Evolutionary conservation across 2,113 vertebrate species (phyloP).

Genomic region (Malurus alboscapulatus): DNA sequence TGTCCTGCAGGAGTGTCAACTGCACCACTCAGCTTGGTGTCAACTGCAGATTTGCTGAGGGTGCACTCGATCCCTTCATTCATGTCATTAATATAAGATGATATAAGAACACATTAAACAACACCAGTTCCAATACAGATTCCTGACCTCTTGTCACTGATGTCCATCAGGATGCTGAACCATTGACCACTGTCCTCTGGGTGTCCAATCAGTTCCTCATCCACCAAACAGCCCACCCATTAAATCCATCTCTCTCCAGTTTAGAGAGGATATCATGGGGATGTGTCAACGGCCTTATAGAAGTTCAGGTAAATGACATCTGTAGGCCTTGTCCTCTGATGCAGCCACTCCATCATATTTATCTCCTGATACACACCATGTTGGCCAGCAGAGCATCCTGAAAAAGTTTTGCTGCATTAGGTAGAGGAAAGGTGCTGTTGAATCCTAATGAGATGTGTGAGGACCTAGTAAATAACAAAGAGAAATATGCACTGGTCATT

Average conservation of each 20-base stretch:
- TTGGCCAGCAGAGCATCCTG: not conserved
- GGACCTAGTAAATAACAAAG: not conserved
- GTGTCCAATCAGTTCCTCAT: not conserved
- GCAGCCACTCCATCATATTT: not conserved
- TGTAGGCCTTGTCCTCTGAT: not conserved
- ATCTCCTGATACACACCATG: not conserved
- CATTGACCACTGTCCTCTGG: not conserved
- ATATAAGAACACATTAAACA: not conserved
- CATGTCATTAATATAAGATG: not conserved
- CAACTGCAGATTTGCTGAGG: not conserved
- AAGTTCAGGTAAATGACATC: not conserved
- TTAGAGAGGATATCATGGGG: not conserved
- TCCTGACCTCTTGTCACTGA: not conserved
- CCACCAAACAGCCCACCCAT: too few relatives aligned
- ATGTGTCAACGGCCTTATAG: not conserved
- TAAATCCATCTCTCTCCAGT: not conserved
- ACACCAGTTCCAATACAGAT: not conserved
- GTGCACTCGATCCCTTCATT: not conserved
- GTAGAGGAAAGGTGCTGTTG: not conserved
- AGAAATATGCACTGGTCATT: not conserved
- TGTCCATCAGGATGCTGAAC: accelerated
- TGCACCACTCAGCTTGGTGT: not conserved
- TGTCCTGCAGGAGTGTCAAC: accelerated
- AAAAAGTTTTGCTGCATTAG: not conserved
- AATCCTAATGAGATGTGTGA: not conserved